Evolutionary conservation across 1,140 invertebrate species (phyloP).

Genomic region (Carcinoscorpius rotundicauda): DNA sequence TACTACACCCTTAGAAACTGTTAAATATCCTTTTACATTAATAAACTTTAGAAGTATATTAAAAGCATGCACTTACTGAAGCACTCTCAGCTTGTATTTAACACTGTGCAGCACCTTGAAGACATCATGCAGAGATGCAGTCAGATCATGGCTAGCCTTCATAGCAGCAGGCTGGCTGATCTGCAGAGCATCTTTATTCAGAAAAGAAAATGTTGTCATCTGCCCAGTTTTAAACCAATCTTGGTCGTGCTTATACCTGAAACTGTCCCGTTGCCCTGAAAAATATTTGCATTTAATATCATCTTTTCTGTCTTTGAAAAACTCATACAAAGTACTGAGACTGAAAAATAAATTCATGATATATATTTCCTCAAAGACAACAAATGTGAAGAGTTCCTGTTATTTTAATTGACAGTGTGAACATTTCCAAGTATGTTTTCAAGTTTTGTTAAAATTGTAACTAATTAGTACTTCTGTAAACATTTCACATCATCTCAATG

Average conservation of each 20-base stretch:
- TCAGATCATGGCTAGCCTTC: slow-evolving; percentile 24
- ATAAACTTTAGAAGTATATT: too few species aligned
- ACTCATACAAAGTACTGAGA: background rate
- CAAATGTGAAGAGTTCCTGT: too few species aligned
- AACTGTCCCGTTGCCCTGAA: slow-evolving; percentile 40
- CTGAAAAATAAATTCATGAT: too few species aligned
- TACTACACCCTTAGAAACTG: too few species aligned
- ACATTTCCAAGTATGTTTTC: too few species aligned
- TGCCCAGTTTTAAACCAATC: slow-evolving; percentile 73
- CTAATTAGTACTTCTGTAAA: too few species aligned
- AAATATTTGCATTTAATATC: background rate
- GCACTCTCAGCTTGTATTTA: slow-evolving; percentile 4
- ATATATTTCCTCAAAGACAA: too few species aligned
- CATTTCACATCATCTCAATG: too few species aligned
- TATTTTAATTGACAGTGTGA: too few species aligned
- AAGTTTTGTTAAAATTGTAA: too few species aligned
- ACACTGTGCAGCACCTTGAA: slow-evolving; percentile 24
- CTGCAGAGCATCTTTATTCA: slow-evolving; percentile 13
- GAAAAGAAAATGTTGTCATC: slow-evolving; percentile 41
- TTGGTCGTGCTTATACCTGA: slow-evolving; percentile 69
- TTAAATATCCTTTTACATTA: too few species aligned
- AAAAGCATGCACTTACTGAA: too few species aligned
- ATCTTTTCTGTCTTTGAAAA: background rate
- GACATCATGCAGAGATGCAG: slow-evolving; percentile 24
- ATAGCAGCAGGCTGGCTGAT: slow-evolving; percentile 14